Evolutionary conservation across 2,797 vertebrate species (phyloP).

Genomic region (Lycodopsis pacificus): DNA sequence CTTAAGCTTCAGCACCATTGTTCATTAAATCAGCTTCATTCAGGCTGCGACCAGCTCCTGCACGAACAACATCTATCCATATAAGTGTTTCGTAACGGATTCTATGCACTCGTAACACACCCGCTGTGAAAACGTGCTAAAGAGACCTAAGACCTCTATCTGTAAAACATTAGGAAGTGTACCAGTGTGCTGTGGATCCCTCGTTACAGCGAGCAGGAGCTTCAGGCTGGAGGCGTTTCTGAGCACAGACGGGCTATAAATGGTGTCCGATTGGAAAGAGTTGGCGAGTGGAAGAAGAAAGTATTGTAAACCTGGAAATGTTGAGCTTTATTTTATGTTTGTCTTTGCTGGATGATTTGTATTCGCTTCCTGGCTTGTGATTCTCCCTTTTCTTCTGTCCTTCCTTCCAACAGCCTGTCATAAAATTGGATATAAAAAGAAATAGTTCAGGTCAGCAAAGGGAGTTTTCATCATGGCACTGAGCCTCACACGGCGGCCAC

Average conservation of each 20-base stretch:
- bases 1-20: background rate
- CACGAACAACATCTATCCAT: constrained; percentile 1
- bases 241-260: constrained; percentile 34
- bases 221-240: background rate
- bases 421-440: constrained; percentile 41
- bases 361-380: constrained; percentile 36
- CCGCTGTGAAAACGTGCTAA: background rate
- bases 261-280: constrained; percentile 21
- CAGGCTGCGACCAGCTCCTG: background rate
- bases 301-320: constrained; percentile 42
- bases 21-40: background rate
- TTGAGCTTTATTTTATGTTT: constrained; percentile 52
- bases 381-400: constrained; percentile 9
- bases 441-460: constrained; percentile 32
- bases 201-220: background rate
- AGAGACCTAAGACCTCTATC: constrained; percentile 21
- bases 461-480: constrained; percentile 36
- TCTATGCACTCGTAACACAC: background rate
- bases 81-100: background rate
- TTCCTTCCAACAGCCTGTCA: constrained; percentile 21
- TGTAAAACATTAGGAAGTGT: constrained; percentile 8
- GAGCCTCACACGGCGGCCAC: constrained; percentile 36
- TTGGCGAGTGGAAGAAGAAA: background rate
- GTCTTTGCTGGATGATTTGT: constrained; percentile 36
- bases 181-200: background rate